phyloP scores from a whole-genome alignment of 2,888 invertebrate species.

The Spicauda simplicius region DNA sequence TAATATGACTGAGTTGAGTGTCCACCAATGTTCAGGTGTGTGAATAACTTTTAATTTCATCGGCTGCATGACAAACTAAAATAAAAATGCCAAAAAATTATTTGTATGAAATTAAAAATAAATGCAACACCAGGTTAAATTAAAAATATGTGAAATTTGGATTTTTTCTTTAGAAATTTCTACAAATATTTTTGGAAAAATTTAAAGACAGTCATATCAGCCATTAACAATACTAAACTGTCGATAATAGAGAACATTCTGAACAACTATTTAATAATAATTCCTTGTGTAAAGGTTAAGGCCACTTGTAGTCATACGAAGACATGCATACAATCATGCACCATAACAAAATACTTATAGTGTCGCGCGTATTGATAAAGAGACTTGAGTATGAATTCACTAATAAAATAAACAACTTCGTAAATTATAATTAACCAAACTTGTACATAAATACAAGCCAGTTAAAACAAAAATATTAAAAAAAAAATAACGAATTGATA shows the following conservation, averaged over 20 bases:
- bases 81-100: not conserved
- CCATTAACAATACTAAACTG: slow-evolving; percentile 12
- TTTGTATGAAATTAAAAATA: slow-evolving; percentile 19
- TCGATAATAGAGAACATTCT: slow-evolving; percentile 33
- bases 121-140: slow-evolving; percentile 3
- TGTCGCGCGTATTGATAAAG: slow-evolving; percentile 17
- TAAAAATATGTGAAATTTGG: not conserved
- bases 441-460: too few relatives aligned
- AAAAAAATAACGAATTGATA: too few relatives aligned
- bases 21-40: slow-evolving; percentile 40
- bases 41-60: slow-evolving; percentile 37
- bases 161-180: not conserved
- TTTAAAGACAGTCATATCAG: slow-evolving; percentile 30
- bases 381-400: not conserved
- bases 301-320: slow-evolving; percentile 38
- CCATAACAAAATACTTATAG: slow-evolving; percentile 41
- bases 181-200: not conserved
- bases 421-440: not conserved
- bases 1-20: slow-evolving; percentile 48
- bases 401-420: not conserved
- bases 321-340: slow-evolving; percentile 60
- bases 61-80: too few relatives aligned
- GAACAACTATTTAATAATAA: slow-evolving; percentile 26
- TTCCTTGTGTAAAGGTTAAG: slow-evolving; percentile 42
- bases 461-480: too few relatives aligned